Conservation (phyloP, 2,888 invertebrate genomes). For the Caenorhabditis doughertyi region DNA sequence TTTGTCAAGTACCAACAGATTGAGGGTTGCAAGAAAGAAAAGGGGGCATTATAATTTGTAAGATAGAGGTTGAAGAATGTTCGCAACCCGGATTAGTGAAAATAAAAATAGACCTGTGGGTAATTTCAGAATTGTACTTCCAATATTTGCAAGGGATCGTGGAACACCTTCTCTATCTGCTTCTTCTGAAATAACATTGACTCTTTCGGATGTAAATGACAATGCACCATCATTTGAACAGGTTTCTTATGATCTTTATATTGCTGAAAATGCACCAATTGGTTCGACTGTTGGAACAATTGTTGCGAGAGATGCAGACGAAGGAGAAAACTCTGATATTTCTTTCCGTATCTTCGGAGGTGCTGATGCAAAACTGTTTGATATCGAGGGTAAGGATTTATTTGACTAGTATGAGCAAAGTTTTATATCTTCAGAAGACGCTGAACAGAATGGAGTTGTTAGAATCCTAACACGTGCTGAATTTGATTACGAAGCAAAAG, state of each 20-base stretch:
- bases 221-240: conserved; percentile 87
- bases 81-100: background rate
- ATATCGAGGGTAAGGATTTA: conserved; percentile 71
- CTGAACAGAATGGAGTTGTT: conserved; percentile 78
- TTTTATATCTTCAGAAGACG: conserved; percentile 83
- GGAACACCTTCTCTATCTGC: conserved; percentile 89
- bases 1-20: conserved; percentile 62
- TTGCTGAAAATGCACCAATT: conserved; percentile 96
- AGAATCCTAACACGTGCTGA: conserved; percentile 94
- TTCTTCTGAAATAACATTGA: conserved; percentile 88
- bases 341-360: conserved; percentile 96
- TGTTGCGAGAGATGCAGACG: conserved; percentile 93
- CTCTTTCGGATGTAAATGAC: conserved; percentile 88
- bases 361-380: conserved; percentile 86
- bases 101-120: background rate
- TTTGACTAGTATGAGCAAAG: background rate
- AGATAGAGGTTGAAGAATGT: too few species aligned
- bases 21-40: conserved; percentile 5
- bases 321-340: conserved; percentile 88
- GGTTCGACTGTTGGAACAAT: conserved; percentile 95
- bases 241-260: conserved; percentile 90
- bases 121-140: conserved; percentile 86
- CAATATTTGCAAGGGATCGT: conserved; percentile 91
- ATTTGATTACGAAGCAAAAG: conserved; percentile 93
- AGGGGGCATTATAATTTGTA: conserved; percentile 33